phyloP scores from a whole-genome alignment of 2,113 vertebrate genomes.

The Odocoileus virginianus region DNA sequence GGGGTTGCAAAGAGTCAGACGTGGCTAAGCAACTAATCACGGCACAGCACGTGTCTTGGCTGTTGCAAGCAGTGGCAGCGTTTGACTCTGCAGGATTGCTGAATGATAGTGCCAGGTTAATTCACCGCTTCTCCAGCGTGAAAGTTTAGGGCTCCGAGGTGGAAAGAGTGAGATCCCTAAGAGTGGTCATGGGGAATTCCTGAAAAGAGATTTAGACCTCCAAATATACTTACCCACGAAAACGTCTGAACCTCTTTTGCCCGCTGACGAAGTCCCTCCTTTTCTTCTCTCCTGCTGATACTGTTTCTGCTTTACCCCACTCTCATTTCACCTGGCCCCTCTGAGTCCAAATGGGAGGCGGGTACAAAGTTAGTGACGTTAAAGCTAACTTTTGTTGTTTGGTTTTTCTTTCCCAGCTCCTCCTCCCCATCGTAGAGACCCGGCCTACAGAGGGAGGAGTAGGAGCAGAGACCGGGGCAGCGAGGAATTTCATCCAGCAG shows the following conservation, averaged over 20 bases:
- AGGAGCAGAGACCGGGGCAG: constrained; percentile 16
- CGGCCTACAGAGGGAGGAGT: background rate
- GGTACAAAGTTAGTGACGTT: background rate
- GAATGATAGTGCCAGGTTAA: background rate
- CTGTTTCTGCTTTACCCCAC: background rate
- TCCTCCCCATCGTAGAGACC: background rate
- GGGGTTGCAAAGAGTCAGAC: background rate
- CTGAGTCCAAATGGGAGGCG: background rate
- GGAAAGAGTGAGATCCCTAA: background rate
- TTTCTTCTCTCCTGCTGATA: background rate
- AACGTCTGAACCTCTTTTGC: background rate
- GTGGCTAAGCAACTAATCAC: background rate
- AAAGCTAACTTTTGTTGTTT: background rate
- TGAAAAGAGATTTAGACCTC: background rate
- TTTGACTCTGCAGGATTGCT: background rate
- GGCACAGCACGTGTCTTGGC: background rate
- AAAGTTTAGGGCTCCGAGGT: background rate
- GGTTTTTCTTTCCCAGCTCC: background rate
- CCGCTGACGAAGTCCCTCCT: background rate
- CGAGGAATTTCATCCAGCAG: background rate
- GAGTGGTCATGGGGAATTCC: background rate
- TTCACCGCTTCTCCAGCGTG: background rate
- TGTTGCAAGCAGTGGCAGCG: background rate
- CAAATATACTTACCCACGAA: background rate
- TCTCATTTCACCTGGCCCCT: background rate